phyloP scores from a whole-genome alignment of 2,797 vertebrate genomes.

The Lutjanus argentimaculatus region DNA sequence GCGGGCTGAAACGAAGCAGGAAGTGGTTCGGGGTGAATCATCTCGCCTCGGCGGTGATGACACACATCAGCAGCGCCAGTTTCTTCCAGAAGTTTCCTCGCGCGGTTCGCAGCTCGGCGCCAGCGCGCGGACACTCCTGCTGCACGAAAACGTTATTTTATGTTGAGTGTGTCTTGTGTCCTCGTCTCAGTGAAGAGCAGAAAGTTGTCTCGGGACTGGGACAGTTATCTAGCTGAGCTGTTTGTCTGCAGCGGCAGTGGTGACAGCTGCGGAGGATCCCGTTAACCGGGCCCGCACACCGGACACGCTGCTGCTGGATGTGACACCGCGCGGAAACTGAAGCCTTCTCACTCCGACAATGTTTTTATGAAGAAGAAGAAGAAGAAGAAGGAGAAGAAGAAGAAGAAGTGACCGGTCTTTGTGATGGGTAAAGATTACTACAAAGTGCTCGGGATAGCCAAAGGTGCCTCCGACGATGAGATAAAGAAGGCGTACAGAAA shows the following conservation, averaged over 20 bases:
- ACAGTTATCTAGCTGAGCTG: constrained; percentile 34
- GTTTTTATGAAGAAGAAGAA: constrained; percentile 46
- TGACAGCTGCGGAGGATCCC: constrained; percentile 39
- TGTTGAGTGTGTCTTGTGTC: background rate
- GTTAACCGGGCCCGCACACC: background rate
- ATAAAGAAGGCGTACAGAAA: constrained; percentile 98
- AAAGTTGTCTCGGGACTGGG: constrained; percentile 2
- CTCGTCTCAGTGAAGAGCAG: background rate
- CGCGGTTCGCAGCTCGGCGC: constrained; percentile 5
- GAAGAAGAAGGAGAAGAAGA: constrained; percentile 27
- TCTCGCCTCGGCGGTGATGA: constrained; percentile 52
- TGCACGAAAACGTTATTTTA: background rate
- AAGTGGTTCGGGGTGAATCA: constrained; percentile 30
- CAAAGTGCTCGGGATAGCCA: constrained; percentile 94
- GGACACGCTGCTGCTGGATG: constrained; percentile 21
- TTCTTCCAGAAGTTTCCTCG: constrained; percentile 85
- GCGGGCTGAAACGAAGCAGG: constrained; percentile 56
- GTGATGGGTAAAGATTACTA: constrained; percentile 99
- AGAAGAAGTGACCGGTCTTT: constrained; percentile 23
- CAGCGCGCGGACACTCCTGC: too few relatives aligned
- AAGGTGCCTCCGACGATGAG: constrained; percentile 95
- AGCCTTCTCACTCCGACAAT: background rate
- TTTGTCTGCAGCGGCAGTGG: constrained; percentile 29
- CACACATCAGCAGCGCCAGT: constrained; percentile 54
- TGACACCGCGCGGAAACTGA: background rate